Base-by-base conservation (phyloP, 2,797 vertebrate species). In the Gadopsis bispinosus region DNA sequence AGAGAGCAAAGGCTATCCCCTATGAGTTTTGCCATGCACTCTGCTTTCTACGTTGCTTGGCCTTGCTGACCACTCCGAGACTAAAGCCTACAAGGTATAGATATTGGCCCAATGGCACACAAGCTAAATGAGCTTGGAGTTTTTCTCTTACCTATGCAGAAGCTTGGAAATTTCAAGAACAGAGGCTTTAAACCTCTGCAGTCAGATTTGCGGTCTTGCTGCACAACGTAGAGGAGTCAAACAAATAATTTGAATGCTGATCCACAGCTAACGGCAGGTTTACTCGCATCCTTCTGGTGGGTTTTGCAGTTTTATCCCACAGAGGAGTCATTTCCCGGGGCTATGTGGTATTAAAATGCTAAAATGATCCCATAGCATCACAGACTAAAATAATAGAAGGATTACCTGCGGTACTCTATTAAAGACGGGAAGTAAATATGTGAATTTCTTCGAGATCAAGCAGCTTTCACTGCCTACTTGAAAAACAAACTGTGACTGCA, bases 351-450 rank as follows among this genome's bases (percentile, higher is more conserved):
- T 79, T 22, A 80, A 78, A 76, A 61, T 59, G 58, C 48, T 8
- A 5, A 39, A 65, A 41, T 56, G 75, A 82, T 83, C 82, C 58
- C 77, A 73, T 2, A 47, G 72, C 65, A 70, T 43, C 43, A 12
- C 20, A 59, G 45, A 22, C 37, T 62, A 35, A 74, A 85, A 78
- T 81, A 85, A 89, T 41, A 69, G 62, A 35, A 14, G 79, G 77
- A 89, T 89, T 77, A 88, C 84, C 77, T 47, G 60, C 75, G 81
- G 72, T 10, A 26, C 62, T 74, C 62, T n/a, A 51, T 56, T 73
- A 62, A 77, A 86, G 53, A 55, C 65, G 62, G 61, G 43, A 67
- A 78, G 71, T 76, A 83, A 86, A 83, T 70, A 56, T 20, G 61
- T 29, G 70, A 64, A 31, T 79, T 83, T 84, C 62, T 54, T 77